These are phyloP conservation scores for Pammene aurita DNA, from an alignment of 2,888 invertebrate species.

Conservation along the genomic window DNA sequence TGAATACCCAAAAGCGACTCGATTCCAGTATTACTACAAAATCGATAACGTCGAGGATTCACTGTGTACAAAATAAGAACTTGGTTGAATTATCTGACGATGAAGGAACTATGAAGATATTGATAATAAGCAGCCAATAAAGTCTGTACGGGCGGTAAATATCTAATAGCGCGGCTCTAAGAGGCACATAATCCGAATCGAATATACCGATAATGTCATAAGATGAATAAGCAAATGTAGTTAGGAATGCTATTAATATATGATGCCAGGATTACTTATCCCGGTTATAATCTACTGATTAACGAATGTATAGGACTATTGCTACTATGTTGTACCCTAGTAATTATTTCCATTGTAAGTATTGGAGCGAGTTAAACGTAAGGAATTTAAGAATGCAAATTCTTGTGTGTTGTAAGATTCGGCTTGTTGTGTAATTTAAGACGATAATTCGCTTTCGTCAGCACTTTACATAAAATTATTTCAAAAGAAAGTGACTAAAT, in stretches of 20 bases:
- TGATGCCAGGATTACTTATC: no score
- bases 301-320: no score
- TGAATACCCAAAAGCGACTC: background rate
- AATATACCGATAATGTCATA: no score
- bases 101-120: no score
- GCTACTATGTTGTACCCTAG: constrained; percentile 9
- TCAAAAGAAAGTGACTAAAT: constrained; percentile 46
- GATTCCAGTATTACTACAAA: background rate
- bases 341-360: constrained; percentile 1
- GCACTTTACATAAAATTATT: constrained; percentile 45
- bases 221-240: no score
- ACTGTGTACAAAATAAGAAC: background rate
- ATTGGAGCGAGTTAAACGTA: constrained; percentile 7
- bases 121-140: no score
- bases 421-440: constrained; percentile 31
- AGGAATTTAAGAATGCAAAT: constrained; percentile 35
- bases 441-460: constrained; percentile 45
- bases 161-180: no score
- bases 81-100: background rate
- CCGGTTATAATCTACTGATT: no score
- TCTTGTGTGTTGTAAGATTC: constrained; percentile 18
- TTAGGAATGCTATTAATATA: no score
- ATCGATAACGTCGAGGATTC: background rate
- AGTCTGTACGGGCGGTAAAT: no score
- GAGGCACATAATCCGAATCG: no score